Conservation (phyloP, 2,797 vertebrate species). For the Sciurus vulgaris region DNA sequence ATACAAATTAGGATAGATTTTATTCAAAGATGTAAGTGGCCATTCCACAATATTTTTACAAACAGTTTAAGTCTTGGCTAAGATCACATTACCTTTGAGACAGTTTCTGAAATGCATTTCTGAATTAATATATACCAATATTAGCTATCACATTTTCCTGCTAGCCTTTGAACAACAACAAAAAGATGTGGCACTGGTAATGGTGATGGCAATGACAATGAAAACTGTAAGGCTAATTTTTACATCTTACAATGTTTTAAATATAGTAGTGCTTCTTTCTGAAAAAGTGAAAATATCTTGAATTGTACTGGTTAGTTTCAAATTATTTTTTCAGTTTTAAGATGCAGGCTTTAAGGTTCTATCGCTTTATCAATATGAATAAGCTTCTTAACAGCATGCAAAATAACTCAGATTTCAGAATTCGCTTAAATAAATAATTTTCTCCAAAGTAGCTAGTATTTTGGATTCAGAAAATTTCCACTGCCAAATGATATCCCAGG, state of each 20-base stretch:
- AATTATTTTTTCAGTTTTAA: constrained; percentile 27
- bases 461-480: constrained; percentile 47
- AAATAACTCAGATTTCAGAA: constrained; percentile 51
- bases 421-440: constrained; percentile 39
- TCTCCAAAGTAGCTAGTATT: constrained; percentile 44
- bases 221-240: constrained; percentile 33
- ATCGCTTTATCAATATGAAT: neutral
- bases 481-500: neutral
- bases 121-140: neutral
- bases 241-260: neutral
- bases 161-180: neutral
- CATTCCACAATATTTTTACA: constrained; percentile 7
- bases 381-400: constrained; percentile 26
- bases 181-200: neutral
- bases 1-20: neutral
- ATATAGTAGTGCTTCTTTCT: neutral
- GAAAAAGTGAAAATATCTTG: constrained; percentile 37
- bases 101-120: constrained; percentile 19
- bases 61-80: constrained; percentile 10
- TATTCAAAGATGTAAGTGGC: neutral
- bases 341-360: constrained; percentile 35
- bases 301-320: constrained; percentile 6
- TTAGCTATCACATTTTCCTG: constrained; percentile 6
- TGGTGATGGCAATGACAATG: neutral
- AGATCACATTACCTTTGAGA: constrained; percentile 8